These are phyloP conservation scores for Danionella dracula DNA, from an alignment of 2,797 vertebrate genomes.

Conservation along the genomic window DNA sequence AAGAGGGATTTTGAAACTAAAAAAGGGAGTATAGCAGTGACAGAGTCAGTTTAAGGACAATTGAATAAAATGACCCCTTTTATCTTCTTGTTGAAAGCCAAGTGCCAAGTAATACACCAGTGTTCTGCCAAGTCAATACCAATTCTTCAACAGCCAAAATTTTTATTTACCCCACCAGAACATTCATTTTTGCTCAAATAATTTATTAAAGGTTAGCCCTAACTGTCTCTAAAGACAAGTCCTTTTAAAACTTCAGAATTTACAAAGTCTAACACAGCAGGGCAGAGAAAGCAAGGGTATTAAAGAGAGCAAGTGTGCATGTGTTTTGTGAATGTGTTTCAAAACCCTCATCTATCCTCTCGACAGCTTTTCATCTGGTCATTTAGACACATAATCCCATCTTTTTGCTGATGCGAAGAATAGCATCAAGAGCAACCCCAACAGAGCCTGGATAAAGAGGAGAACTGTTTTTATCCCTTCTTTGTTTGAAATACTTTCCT, in stretches of 20 bases:
- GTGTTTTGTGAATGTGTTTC: not conserved
- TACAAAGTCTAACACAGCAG: not conserved
- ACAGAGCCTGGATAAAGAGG: not conserved
- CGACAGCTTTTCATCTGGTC: not conserved
- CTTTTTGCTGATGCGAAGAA: not conserved
- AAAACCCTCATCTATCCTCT: constrained; percentile 2
- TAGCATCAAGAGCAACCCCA: constrained; percentile 1
- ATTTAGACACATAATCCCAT: not conserved
- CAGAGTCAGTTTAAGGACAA: too few relatives aligned
- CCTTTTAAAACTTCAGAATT: constrained; percentile 3
- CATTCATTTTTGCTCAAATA: not conserved
- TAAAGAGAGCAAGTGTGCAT: not conserved
- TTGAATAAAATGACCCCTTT: too few relatives aligned
- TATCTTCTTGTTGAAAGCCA: too few relatives aligned
- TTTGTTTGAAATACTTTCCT: not conserved
- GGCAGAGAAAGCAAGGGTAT: not conserved
- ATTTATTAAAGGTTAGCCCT: not conserved
- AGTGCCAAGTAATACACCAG: too few relatives aligned
- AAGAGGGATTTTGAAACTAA: too few relatives aligned
- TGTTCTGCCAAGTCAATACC: too few relatives aligned
- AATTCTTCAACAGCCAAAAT: too few relatives aligned
- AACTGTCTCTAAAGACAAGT: not conserved
- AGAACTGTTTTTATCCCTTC: not conserved
- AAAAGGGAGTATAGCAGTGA: too few relatives aligned
- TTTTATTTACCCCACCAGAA: too few relatives aligned